Evolutionary conservation across 1,140 invertebrate species (phyloP).

Genomic region (Lasaia peninsularis): DNA sequence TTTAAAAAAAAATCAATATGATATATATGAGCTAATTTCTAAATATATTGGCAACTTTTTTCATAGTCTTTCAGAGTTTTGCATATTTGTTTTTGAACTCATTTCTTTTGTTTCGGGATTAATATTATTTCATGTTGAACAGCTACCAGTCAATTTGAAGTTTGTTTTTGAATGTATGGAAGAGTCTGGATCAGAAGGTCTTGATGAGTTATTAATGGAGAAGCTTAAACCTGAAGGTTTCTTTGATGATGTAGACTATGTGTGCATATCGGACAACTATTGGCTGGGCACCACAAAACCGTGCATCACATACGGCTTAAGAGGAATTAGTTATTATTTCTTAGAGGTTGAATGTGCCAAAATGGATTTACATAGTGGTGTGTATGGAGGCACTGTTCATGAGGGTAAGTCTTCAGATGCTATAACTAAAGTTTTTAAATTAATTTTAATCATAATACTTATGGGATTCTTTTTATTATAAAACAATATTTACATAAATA

Average conservation of each 20-base stretch:
- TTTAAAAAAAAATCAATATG: too few relatives aligned
- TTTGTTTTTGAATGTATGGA: conserved; percentile 99
- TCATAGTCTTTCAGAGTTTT: too few relatives aligned
- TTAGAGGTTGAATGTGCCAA: conserved; percentile 92
- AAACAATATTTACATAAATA: too few relatives aligned
- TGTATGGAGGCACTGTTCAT: conserved; percentile 94
- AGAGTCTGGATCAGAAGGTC: conserved; percentile 96
- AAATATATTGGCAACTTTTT: too few relatives aligned
- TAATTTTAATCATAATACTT: too few relatives aligned
- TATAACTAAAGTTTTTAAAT: neutral
- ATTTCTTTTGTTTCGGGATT: conserved; percentile 14
- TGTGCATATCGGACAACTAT: conserved; percentile 99
- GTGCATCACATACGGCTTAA: conserved; percentile 97
- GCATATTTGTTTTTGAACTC: too few relatives aligned
- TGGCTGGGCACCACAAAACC: conserved; percentile 98
- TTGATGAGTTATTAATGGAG: conserved; percentile 90
- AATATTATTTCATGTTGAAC: conserved; percentile 25
- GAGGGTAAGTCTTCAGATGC: conserved; percentile 58
- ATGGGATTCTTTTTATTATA: too few relatives aligned
- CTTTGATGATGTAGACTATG: conserved; percentile 92
- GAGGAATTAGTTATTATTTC: conserved; percentile 95
- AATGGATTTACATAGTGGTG: conserved; percentile 97
- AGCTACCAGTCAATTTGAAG: conserved; percentile 95
- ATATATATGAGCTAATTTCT: too few relatives aligned
- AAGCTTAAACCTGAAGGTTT: conserved; percentile 81